phyloP scores from a whole-genome alignment of 1,140 invertebrate species.

The Nylanderia fulva region DNA sequence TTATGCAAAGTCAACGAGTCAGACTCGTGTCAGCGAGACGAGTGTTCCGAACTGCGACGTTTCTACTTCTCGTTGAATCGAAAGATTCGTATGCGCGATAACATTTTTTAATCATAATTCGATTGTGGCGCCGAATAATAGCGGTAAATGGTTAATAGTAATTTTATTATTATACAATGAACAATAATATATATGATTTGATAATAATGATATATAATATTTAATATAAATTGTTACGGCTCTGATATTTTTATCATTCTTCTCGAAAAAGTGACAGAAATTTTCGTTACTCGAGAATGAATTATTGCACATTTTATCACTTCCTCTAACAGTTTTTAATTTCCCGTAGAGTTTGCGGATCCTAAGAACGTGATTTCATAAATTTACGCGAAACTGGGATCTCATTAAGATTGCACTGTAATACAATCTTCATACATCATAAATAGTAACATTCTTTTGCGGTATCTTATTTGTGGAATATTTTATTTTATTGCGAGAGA shows the following conservation, averaged over 20 bases:
- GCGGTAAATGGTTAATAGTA: too few species aligned
- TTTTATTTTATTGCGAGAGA: slow-evolving; percentile 25
- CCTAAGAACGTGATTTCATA: slow-evolving; percentile 57
- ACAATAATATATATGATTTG: background rate
- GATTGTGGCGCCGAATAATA: background rate
- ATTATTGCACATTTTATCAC: background rate
- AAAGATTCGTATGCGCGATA: background rate
- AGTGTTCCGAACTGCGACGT: slow-evolving; percentile 32
- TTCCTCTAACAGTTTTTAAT: background rate
- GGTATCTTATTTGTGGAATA: background rate
- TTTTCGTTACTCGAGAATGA: background rate
- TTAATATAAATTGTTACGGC: background rate
- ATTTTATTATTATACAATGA: slow-evolving; percentile 9
- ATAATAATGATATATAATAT: slow-evolving; percentile 12
- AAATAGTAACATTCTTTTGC: slow-evolving; percentile 7
- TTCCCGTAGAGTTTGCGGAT: background rate
- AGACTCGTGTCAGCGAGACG: slow-evolving; percentile 68
- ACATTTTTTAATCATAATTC: slow-evolving; percentile 1
- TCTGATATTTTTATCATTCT: slow-evolving; percentile 1
- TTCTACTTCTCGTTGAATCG: slow-evolving; percentile 28
- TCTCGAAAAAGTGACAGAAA: background rate
- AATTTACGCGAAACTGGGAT: slow-evolving; percentile 64
- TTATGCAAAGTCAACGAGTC: slow-evolving; percentile 73
- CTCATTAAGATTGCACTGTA: slow-evolving; percentile 16
- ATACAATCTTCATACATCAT: background rate